Base-by-base conservation (phyloP, 2,888 invertebrate genomes). In the Gandaritis pyraliata region DNA sequence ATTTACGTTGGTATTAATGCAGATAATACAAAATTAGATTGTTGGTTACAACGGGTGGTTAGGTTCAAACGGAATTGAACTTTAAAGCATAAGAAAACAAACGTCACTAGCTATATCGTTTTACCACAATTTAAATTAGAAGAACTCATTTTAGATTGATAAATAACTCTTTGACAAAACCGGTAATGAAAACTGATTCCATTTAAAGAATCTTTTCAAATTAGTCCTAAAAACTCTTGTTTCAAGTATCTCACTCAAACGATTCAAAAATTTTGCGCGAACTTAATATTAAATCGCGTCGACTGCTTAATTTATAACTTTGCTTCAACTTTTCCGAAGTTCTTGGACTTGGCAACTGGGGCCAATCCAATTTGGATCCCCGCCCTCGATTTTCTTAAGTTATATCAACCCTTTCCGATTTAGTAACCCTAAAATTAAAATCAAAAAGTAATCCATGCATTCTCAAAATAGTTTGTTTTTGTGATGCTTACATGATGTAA, bases 141-240 rank as follows among this genome's bases (percentile, higher is more conserved):
- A 23, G 23, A 23, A 2, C 23, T 23, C 23, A 23, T 23, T 23
- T 23, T 23, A 23, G 5, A 23, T 23, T 23, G 23, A 23, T 23
- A 23, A 23, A 23, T 6, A 23, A 2, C 23, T 23, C 23, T 23
- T 2, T 41, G 41, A 18, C 46, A 46, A n/a, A n/a, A n/a, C n/a
- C 33, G 61, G 33, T 60, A 72, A 72, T 62, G 68, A 55, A 69
- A 73, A 75, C 72, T 72, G 68, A 75, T 76, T 75, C 68, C 67
- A 70, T 39, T 49, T 55, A 18, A 49, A 30, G 57, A 46, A 66
- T 64, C 61, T 61, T 65, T 66, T 53, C 56, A 69, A 75, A 77
- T 77, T 73, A 73, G 72, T 75, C 76, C 49, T 23, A 43, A 72
- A 72, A 72, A 68, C 61, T 69, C 59, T 61, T 63, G 58, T 63